phyloP scores from a whole-genome alignment of 2,113 vertebrate species.

The Leptobrachium leishanense region DNA sequence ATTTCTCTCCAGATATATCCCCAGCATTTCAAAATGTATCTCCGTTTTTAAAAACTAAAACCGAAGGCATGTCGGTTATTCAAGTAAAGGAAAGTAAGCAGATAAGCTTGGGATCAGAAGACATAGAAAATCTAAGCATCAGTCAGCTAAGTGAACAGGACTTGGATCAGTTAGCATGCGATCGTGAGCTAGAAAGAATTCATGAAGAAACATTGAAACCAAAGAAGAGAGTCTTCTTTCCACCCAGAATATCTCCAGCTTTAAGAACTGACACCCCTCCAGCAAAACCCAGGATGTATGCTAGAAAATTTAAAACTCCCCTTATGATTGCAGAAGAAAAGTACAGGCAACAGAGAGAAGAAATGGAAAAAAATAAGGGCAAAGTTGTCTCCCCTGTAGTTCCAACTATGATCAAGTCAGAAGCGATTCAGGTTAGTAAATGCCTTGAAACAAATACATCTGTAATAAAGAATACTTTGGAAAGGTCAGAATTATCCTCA shows the following conservation, averaged over 20 bases:
- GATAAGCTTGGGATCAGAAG: not conserved
- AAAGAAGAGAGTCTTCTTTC: slow-evolving; percentile 59
- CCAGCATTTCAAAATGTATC: slow-evolving; percentile 69
- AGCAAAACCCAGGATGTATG: slow-evolving; percentile 70
- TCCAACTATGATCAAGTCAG: slow-evolving; percentile 44
- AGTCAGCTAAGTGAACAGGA: slow-evolving; percentile 24
- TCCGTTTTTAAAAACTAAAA: slow-evolving; percentile 63
- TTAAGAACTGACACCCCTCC: slow-evolving; percentile 64
- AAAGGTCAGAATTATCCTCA: not conserved
- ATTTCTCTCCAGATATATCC: slow-evolving; percentile 66
- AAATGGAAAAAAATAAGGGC: slow-evolving; percentile 66
- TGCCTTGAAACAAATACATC: slow-evolving; percentile 52
- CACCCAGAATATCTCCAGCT: slow-evolving; percentile 74
- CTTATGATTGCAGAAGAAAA: slow-evolving; percentile 89
- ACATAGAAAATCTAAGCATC: not conserved
- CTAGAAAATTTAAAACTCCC: slow-evolving; percentile 82
- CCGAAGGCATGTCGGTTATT: slow-evolving; percentile 51
- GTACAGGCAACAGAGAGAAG: slow-evolving; percentile 72
- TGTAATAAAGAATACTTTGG: not conserved
- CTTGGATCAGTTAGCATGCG: slow-evolving; percentile 28
- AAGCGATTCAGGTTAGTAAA: slow-evolving; percentile 48
- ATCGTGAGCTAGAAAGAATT: slow-evolving; percentile 40
- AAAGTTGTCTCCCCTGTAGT: slow-evolving; percentile 42
- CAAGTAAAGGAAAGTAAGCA: slow-evolving; percentile 6
- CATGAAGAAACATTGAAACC: slow-evolving; percentile 54